Evolutionary conservation across 2,888 invertebrate species (phyloP).

Genomic region (Drosophila kanekoi): DNA sequence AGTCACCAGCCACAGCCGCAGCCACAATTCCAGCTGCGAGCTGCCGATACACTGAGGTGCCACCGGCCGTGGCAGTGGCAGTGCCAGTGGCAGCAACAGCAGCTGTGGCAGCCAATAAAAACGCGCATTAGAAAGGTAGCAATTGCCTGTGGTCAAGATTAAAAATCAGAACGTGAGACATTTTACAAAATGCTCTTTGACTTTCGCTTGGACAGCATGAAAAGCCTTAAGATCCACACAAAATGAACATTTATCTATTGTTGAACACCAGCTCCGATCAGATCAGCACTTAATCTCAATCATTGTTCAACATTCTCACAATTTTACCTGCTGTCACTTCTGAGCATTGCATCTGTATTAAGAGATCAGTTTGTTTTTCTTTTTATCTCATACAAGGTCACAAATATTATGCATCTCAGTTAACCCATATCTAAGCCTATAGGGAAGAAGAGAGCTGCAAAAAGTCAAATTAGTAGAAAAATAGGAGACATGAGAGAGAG

Average conservation of each 20-base stretch:
- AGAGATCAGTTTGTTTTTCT: conserved; percentile 1
- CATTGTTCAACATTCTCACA: conserved; percentile 16
- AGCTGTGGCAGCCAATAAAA: conserved; percentile 69
- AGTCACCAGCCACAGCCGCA: not conserved
- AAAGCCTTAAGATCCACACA: conserved; percentile 21
- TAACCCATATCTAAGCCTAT: no score
- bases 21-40: conserved; percentile 52
- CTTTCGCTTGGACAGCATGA: conserved; percentile 47
- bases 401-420: no score
- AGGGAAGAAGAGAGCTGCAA: no score
- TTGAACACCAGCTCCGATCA: conserved; percentile 30
- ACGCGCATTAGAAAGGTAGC: conserved; percentile 82
- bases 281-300: conserved; percentile 57
- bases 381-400: not conserved
- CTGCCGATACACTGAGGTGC: conserved; percentile 52
- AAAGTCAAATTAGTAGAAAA: no score
- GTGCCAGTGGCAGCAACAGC: conserved; percentile 26
- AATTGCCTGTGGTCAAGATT: conserved; percentile 76
- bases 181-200: conserved; percentile 73
- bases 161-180: conserved; percentile 81
- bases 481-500: no score
- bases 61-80: conserved; percentile 31
- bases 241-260: conserved; percentile 52
- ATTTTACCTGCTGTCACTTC: not conserved
- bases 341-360: conserved; percentile 7